Conservation (phyloP, 2,113 vertebrate species). For the Haemorhous mexicanus region DNA sequence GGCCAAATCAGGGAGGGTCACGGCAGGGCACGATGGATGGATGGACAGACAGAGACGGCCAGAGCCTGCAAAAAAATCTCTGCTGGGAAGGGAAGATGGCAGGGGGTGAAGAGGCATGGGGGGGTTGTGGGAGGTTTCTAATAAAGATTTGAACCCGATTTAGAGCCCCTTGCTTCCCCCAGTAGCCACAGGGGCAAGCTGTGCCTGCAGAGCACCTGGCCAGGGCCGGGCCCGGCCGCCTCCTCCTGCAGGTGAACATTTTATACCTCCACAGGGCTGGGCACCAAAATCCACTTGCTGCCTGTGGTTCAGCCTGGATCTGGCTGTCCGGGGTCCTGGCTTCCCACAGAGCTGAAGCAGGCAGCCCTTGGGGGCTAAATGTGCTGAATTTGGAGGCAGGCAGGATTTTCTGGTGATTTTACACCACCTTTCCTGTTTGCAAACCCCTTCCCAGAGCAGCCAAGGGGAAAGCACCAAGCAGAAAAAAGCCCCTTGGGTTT, state of each 20-base stretch:
- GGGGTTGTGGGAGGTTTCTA: background rate
- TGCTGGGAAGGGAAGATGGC: conserved; percentile 27
- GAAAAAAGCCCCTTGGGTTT: background rate
- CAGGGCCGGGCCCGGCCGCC: background rate
- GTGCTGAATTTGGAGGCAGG: background rate
- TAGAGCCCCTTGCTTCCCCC: background rate
- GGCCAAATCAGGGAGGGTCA: background rate
- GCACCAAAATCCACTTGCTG: background rate
- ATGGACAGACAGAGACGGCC: background rate
- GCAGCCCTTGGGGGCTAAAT: background rate
- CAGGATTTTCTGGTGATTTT: background rate
- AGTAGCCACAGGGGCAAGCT: background rate
- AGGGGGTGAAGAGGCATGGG: background rate
- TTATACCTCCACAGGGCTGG: background rate
- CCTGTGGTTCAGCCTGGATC: background rate
- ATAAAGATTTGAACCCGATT: background rate
- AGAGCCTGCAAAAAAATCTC: background rate
- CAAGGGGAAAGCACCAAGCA: background rate
- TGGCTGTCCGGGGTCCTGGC: background rate
- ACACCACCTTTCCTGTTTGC: background rate
- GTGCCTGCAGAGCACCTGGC: background rate
- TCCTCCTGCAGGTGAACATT: background rate
- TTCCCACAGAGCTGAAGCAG: background rate
- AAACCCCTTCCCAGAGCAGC: background rate
- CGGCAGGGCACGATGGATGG: background rate